Evolutionary conservation across 1,140 invertebrate genomes (phyloP).

Genomic region (Drosophila saltans): DNA sequence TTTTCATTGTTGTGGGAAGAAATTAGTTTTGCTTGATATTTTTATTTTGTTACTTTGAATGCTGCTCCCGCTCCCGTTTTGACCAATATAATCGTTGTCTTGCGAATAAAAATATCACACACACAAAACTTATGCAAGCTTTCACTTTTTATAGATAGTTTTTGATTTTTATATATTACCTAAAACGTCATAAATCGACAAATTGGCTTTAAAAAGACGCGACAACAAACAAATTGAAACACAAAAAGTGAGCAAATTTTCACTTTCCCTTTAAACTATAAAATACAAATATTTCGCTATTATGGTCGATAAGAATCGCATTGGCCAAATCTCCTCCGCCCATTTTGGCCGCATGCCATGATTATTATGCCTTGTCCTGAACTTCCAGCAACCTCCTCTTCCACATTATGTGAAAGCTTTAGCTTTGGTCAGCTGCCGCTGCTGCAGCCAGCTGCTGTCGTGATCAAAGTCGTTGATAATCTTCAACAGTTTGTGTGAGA

Average conservation of each 20-base stretch:
- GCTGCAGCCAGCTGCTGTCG: conserved; percentile 24
- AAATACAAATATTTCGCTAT: conserved; percentile 48
- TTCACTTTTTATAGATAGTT: conserved; percentile 27
- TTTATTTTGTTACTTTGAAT: not conserved
- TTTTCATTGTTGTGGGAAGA: conserved; percentile 63
- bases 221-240: not conserved
- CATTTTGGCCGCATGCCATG: not conserved
- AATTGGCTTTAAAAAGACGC: conserved; percentile 18
- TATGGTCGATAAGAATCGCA: conserved; percentile 44
- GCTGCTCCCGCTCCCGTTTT: conserved; percentile 13
- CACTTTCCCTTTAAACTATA: conserved; percentile 31
- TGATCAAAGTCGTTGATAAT: conserved; percentile 74
- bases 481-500: conserved; percentile 32
- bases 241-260: conserved; percentile 17
- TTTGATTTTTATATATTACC: conserved; percentile 22
- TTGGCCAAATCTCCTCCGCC: not conserved
- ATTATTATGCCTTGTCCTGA: too few relatives aligned
- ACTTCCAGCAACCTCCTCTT: too few relatives aligned
- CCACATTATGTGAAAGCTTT: conserved; percentile 58
- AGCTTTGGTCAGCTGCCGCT: conserved; percentile 19
- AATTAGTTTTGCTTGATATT: conserved; percentile 31
- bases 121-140: conserved; percentile 17
- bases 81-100: conserved; percentile 4
- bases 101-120: conserved; percentile 22
- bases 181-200: conserved; percentile 46